Evolutionary conservation across 1,140 invertebrate genomes (phyloP).

Genomic region (Dreissena polymorpha): DNA sequence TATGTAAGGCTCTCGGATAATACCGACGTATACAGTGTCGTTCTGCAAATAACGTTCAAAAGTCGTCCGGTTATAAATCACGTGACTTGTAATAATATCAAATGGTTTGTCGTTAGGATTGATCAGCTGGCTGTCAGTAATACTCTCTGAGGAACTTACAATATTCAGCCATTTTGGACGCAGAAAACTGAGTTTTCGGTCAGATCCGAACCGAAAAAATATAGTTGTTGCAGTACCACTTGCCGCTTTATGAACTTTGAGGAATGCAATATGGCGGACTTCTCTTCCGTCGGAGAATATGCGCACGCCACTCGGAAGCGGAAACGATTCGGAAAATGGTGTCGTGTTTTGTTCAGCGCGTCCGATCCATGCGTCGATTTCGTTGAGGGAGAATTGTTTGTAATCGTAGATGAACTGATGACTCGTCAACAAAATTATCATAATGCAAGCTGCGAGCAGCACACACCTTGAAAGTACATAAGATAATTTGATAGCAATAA

Average conservation of each 20-base stretch:
- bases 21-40: slow-evolving; percentile 68
- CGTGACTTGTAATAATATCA: slow-evolving; percentile 69
- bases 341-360: no score
- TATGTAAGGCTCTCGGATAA: slow-evolving; percentile 66
- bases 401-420: no score
- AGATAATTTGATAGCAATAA: no score
- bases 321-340: slow-evolving; percentile 18
- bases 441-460: no score
- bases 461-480: no score
- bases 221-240: slow-evolving; percentile 70
- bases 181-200: slow-evolving; percentile 61
- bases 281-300: slow-evolving; percentile 41
- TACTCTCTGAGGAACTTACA: slow-evolving; percentile 43
- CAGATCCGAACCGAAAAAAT: slow-evolving; percentile 64
- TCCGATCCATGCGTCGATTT: no score
- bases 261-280: slow-evolving; percentile 63
- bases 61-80: slow-evolving; percentile 60
- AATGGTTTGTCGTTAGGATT: slow-evolving; percentile 48
- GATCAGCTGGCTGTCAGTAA: slow-evolving; percentile 32
- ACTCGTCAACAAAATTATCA: no score
- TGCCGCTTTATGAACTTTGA: slow-evolving; percentile 73
- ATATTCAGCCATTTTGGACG: slow-evolving; percentile 58
- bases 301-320: slow-evolving; percentile 38
- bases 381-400: no score
- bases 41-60: slow-evolving; percentile 57